Evolutionary conservation across 2,888 invertebrate genomes (phyloP), one percentile per base, ranked within the genome.

Genomic region (Eupithecia insigniata): DNA sequence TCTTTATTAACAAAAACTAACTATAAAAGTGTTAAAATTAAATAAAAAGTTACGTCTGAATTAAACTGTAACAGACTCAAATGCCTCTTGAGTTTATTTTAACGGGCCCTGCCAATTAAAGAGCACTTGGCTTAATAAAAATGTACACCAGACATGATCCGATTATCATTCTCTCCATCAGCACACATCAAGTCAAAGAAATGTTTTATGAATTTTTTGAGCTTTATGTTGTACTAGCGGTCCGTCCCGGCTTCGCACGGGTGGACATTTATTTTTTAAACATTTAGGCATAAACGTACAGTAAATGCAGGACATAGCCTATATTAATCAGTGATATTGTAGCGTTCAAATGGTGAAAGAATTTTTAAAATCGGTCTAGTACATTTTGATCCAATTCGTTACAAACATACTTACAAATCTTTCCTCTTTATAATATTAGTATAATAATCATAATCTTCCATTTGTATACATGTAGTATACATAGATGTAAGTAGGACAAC

Each of bases 91-190:
- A 78, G 76, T 72, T 77, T 75, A 71, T 76, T 70, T 76, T 77
- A 80, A 81, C 76, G 78, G 71, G 75, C 67, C 55, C 61, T 72
- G 73, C 70, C 73, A 79, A 80, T 80, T 79, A 78, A 75, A 62
- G 76, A 76, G 71, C 71, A 76, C 71, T 75, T 67, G 71, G 74
- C 73, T 76, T 78, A 78, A 78, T 80, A 78, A 78, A 79, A 77
- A 70, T 62, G 73, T 73, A 72, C 68, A 70, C 71, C 71, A 70
- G 68, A 51, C 70, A 46, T 71, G 71, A 76, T 68, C 64, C 72
- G 75, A 70, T 77, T 77, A 77, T 73, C n/a, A n/a, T n/a, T n/a
- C 72, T 76, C 65, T 39, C 60, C 70, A 75, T 76, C 75, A 71
- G 36, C 60, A n/a, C 64, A 58, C 32, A 67, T 61, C 22, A 60